Evolutionary conservation across 2,113 vertebrate species (phyloP).

Genomic region (Opisthocomus hoazin): DNA sequence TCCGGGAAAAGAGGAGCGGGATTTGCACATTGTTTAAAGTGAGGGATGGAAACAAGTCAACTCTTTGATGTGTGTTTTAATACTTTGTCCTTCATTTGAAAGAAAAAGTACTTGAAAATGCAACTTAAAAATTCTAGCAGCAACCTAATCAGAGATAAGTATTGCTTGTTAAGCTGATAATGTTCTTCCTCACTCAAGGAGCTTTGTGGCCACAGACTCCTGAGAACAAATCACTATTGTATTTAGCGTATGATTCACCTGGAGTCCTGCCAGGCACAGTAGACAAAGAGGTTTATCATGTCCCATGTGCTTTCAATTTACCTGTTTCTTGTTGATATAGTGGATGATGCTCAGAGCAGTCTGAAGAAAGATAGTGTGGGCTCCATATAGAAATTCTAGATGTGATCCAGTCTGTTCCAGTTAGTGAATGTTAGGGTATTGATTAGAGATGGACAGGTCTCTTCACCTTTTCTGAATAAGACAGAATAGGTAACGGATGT

Average conservation of each 20-base stretch:
- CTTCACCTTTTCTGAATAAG: not conserved
- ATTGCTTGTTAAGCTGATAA: constrained; percentile 19
- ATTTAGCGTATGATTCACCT: not conserved
- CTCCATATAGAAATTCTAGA: not conserved
- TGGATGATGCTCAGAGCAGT: not conserved
- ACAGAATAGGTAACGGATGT: not conserved
- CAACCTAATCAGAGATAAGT: not conserved
- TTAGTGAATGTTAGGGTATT: not conserved
- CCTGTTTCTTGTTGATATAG: not conserved
- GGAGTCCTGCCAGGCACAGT: not conserved
- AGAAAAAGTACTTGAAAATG: not conserved
- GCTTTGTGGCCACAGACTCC: not conserved
- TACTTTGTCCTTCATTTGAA: not conserved
- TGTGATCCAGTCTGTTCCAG: not conserved
- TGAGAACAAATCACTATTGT: not conserved
- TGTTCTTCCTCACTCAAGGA: not conserved
- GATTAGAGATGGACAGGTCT: not conserved
- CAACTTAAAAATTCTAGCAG: not conserved
- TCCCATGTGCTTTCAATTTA: not conserved
- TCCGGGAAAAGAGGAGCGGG: not conserved
- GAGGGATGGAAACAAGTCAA: not conserved
- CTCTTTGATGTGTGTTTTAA: not conserved
- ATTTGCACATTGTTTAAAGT: not conserved
- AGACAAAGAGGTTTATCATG: not conserved
- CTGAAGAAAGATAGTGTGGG: not conserved